Conservation (phyloP, 2,888 invertebrate species). For the Pterobdella sp. region DNA sequence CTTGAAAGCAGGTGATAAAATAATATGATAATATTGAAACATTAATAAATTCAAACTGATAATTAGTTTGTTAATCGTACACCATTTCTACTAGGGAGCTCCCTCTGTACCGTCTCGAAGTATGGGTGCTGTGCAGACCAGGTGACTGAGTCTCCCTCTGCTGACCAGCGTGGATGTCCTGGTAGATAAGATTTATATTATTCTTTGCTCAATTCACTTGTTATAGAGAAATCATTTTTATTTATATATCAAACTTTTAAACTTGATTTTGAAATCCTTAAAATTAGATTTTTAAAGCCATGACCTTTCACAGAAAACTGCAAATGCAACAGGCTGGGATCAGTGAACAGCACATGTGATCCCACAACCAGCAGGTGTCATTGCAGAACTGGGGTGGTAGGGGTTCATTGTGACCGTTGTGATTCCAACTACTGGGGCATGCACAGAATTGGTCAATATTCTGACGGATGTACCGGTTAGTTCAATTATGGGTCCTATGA, state of each 20-base stretch:
- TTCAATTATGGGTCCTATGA: background rate
- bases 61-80: background rate
- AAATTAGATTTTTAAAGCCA: too few relatives aligned
- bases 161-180: slow-evolving; percentile 1
- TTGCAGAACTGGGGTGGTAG: slow-evolving; percentile 66
- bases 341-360: slow-evolving; percentile 18
- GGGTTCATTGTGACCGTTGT: slow-evolving; percentile 78
- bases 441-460: slow-evolving; percentile 11
- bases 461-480: slow-evolving; percentile 21
- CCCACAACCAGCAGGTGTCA: slow-evolving; percentile 33
- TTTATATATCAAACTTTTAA: too few relatives aligned
- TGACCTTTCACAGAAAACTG: slow-evolving; percentile 56
- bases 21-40: too few relatives aligned
- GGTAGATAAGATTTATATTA: background rate
- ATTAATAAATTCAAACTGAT: too few relatives aligned
- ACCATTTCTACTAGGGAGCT: background rate
- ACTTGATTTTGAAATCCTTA: too few relatives aligned
- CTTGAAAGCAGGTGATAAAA: background rate
- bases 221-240: too few relatives aligned
- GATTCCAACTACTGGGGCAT: slow-evolving; percentile 57
- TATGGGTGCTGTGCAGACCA: slow-evolving; percentile 14
- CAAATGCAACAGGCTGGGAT: slow-evolving; percentile 60
- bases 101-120: background rate
- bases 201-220: too few relatives aligned
- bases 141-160: background rate